Percentiles rank a stretch among this genome's conserved stretches.
Conservation (phyloP, 2,113 vertebrate species). For the Carassius carassius region DNA sequence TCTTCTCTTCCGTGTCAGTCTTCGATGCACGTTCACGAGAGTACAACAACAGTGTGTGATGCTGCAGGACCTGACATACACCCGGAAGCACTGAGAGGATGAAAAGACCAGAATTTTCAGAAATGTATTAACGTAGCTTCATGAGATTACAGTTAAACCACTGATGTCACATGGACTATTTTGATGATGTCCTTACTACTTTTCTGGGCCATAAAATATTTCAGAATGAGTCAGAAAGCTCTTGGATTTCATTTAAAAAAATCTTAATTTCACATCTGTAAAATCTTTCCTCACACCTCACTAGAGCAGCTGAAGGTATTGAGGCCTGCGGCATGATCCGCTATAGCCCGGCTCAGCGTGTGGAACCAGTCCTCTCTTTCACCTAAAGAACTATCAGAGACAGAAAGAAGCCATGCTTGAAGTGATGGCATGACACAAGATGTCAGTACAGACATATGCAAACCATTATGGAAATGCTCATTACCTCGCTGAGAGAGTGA, state of each 20-base stretch:
- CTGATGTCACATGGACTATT: background rate
- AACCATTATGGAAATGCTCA: constrained; percentile 39
- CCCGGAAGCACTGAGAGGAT: no score
- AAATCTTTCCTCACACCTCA: constrained; percentile 64
- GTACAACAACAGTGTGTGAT: no score
- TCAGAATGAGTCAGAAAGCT: background rate
- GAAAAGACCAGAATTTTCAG: no score
- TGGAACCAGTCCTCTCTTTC: constrained; percentile 96
- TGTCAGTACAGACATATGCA: background rate
- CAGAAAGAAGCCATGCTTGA: constrained; percentile 37
- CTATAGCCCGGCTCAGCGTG: constrained; percentile 83
- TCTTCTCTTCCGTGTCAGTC: no score
- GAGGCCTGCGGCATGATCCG: constrained; percentile 80
- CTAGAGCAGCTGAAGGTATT: constrained; percentile 62
- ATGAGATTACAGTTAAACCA: no score
- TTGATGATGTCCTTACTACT: background rate
- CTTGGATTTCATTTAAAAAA: background rate
- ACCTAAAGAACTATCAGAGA: constrained; percentile 81
- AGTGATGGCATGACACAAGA: background rate
- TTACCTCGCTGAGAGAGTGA: constrained; percentile 91
- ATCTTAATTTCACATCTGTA: background rate
- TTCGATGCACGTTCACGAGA: no score
- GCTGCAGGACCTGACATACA: no score
- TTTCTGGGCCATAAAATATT: background rate
- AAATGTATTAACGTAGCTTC: no score